Conservation (phyloP, 2,797 vertebrate genomes). For the Ptychadena robeensis region DNA sequence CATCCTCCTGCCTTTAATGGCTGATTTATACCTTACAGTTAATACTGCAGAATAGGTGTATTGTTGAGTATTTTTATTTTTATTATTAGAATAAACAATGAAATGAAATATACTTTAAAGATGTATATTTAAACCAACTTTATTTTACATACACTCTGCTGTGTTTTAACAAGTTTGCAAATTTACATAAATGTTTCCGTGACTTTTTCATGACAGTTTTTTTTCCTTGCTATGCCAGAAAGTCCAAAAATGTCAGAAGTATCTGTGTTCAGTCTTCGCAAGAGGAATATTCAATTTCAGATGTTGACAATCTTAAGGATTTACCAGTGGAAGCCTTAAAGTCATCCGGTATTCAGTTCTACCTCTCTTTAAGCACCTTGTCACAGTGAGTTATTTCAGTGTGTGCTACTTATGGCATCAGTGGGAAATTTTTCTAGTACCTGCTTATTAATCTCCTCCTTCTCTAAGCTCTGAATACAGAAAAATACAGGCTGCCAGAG, state of each 20-base stretch:
- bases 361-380: constrained; percentile 57
- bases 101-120: neutral
- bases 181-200: constrained; percentile 1
- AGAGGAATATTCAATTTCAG: constrained; percentile 42
- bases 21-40: too few relatives aligned
- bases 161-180: neutral
- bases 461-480: constrained; percentile 70
- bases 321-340: constrained; percentile 45
- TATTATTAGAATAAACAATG: too few relatives aligned
- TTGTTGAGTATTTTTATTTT: too few relatives aligned
- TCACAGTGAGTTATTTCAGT: constrained; percentile 63
- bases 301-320: constrained; percentile 62
- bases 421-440: constrained; percentile 65
- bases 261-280: constrained; percentile 18
- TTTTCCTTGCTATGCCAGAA: constrained; percentile 6
- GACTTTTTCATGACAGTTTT: constrained; percentile 8
- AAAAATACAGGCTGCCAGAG: constrained; percentile 66
- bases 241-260: constrained; percentile 34
- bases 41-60: too few relatives aligned
- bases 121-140: neutral
- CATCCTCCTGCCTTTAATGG: too few relatives aligned
- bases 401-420: constrained; percentile 66
- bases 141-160: neutral
- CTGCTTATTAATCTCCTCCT: constrained; percentile 74
- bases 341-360: constrained; percentile 63